Base-by-base conservation (phyloP, 2,888 invertebrate genomes). In the Polydrusus tereticollis region DNA sequence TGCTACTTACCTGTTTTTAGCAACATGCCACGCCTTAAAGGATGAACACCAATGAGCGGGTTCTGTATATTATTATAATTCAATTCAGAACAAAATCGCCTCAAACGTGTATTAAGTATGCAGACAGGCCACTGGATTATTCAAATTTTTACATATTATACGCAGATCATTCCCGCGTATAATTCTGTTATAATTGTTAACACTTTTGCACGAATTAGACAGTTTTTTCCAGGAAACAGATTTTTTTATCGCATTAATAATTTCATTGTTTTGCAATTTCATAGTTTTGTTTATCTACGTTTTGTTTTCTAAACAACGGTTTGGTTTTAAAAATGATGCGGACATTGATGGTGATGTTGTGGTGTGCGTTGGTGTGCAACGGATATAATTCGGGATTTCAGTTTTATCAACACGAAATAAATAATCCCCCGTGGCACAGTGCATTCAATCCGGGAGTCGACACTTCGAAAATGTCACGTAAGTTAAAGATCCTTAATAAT, bases 401-500 rank as follows among this genome's bases (percentile, higher is more conserved):
- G 16, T 64, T 55, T 26, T 64, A 64, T 41, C 52, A 55, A 10
- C 50, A 55, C 8, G 52, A 64, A 23, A 20, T 14, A 14, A 20
- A 33, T 36, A 8, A 14, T 55, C 52, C 52, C 26, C 18, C 18
- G 14, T 20, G 2, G 18, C n/a, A 8, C 16, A 12, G 5, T 2
- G 52, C 16, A 47, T 21, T 12, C 38, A n/a, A 2, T 36, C 5
- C 8, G 16, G 6, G 4, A 18, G 1, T 18, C 20, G 18, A 29
- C 33, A 33, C 50, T 41, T 2, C 18, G 8, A 63, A 21, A 45
- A 8, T 50, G n/a, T n/a, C 63, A 63, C 50, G 63, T 63, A 63
- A 63, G 63, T 47, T 59, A 23, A 4, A 5, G 36, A 36, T 36
- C 12, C 12, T 36, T 7, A 2, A 12, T 4, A 7, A 36, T 10